Evolutionary conservation across 2,797 vertebrate species (phyloP).

Genomic region (Sebastes ruberrimus): DNA sequence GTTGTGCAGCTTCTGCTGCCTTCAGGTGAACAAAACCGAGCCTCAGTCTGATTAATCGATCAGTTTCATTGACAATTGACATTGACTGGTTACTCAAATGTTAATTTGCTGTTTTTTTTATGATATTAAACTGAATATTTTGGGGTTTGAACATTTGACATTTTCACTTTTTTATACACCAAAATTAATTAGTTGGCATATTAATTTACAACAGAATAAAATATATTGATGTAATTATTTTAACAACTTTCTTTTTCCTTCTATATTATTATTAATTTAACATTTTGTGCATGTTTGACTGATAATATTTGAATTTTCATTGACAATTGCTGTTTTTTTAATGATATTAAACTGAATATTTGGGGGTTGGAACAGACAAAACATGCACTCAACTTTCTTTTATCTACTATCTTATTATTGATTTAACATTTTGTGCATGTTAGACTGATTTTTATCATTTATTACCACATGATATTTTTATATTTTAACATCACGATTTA

Average conservation of each 20-base stretch:
- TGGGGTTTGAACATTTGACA: not conserved
- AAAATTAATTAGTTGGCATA: not conserved
- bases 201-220: not conserved
- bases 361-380: not conserved
- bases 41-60: not conserved
- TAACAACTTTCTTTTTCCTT: not conserved
- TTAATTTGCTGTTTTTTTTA: not conserved
- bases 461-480: too few species aligned
- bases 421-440: too few species aligned
- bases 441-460: too few species aligned
- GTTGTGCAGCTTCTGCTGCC: conserved; percentile 18
- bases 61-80: not conserved
- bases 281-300: too few species aligned
- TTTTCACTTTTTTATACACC: not conserved
- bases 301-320: not conserved
- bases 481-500: too few species aligned
- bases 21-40: not conserved
- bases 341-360: not conserved
- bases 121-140: not conserved
- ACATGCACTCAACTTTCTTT: not conserved
- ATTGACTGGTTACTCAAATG: too few species aligned
- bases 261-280: too few species aligned
- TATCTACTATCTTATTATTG: not conserved
- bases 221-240: not conserved
- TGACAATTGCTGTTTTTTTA: not conserved